Evolutionary conservation across 2,888 invertebrate species (phyloP), one percentile per base, ranked within the genome.

Genomic region (Heliconius charithonia): DNA sequence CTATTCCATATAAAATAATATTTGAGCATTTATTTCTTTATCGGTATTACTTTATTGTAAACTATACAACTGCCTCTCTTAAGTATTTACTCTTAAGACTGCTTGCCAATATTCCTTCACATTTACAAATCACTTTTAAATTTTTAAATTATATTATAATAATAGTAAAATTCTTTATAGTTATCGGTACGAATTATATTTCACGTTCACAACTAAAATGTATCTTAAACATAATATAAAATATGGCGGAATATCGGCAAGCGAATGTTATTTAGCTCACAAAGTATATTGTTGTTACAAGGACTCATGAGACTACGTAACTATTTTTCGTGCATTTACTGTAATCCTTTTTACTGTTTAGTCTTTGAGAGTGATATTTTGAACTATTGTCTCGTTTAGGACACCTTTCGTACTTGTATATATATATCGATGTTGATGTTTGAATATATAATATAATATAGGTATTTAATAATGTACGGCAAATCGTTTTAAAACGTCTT

Each of bases 251-350:
- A 80, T 88, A 87, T 87, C 88, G 86, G 90, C 90, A 90, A 89
- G 85, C 88, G 85, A 86, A 83, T 84, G 86, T 90, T 89, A 87
- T 91, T 90, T 88, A 90, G 88, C 86, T 89, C 88, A 88, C 86
- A 83, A 87, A 88, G 83, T 87, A 87, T 87, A 90, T 87, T 89
- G 88, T 91, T 92, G 89, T 92, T 91, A 90, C 84, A 86, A 86
- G 82, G 89, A 90, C 87, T 89, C 86, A 87, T 91, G 89, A 93
- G 91, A 93, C 92, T 93, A 92, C 88, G 87, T 90, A 87, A 92
- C 93, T 95, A 95, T 95, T 94, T 95, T 95, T 94, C 91, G 94
- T 92, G 93, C 91, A 93, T 95, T 94, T 95, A 95, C 94, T 95
- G 93, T 93, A 94, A 93, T 91, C 90, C 90, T 91, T 93, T 93